Conservation (phyloP, 2,888 invertebrate species). For the Acanthosepion lycidas region DNA sequence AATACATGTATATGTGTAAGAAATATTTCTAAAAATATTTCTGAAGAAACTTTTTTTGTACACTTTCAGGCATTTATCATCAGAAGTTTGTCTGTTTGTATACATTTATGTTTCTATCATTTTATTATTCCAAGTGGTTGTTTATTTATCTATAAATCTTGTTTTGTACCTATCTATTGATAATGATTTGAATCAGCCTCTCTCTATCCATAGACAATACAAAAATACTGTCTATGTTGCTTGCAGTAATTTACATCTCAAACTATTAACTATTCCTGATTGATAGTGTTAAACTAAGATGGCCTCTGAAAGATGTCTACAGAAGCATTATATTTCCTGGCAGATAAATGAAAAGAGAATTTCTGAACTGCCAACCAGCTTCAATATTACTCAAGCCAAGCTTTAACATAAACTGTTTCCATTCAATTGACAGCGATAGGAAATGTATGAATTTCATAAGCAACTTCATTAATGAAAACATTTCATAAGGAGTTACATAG, state of each 20-base stretch:
- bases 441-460: not conserved
- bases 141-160: too few species aligned
- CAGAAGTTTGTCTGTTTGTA: too few species aligned
- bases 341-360: not conserved
- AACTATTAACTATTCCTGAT: not conserved
- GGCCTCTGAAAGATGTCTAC: not conserved
- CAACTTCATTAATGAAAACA: not conserved
- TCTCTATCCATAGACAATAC: not conserved
- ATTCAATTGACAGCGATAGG: not conserved
- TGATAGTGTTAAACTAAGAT: not conserved
- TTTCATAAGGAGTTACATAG: not conserved
- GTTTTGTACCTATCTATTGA: too few species aligned
- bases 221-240: not conserved
- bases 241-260: not conserved
- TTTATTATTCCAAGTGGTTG: too few species aligned
- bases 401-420: not conserved
- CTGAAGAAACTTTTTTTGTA: too few species aligned
- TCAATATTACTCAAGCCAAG: not conserved
- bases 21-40: too few species aligned
- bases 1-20: too few species aligned
- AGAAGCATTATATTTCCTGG: not conserved
- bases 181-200: too few species aligned
- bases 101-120: too few species aligned
- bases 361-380: not conserved
- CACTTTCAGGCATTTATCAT: too few species aligned